Base-by-base conservation (phyloP, 1,140 invertebrate genomes). In the Macrosteles quadrilineatus region DNA sequence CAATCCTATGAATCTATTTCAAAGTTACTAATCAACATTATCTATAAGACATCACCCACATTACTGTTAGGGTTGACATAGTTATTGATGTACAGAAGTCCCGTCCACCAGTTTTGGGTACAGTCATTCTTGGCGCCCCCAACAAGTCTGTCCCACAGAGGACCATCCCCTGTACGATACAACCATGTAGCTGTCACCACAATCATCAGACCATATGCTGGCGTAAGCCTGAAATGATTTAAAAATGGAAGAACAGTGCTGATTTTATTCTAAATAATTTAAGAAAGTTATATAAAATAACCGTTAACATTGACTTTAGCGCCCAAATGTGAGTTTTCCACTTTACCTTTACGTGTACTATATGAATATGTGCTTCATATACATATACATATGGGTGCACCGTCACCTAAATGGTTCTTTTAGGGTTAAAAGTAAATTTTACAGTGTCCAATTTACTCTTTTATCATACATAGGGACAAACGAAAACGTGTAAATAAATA, bases 1-100 rank as follows among this genome's bases (percentile, higher is more conserved):
- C n/a, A n/a, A n/a, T n/a, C n/a, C n/a, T n/a, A n/a, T n/a, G n/a
- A n/a, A n/a, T n/a, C n/a, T n/a, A n/a, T n/a, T n/a, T n/a, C n/a
- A n/a, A n/a, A n/a, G n/a, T n/a, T n/a, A n/a, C n/a, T n/a, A n/a
- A n/a, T n/a, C n/a, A n/a, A n/a, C n/a, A n/a, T n/a, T n/a, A n/a
- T n/a, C n/a, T n/a, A n/a, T n/a, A n/a, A n/a, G n/a, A n/a, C n/a
- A n/a, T n/a, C 55, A 71, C 70, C 62, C 45, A 74, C 73, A 57
- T 70, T 66, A 21, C 30, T 68, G 30, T 80, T 73, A 0, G 75
- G 72, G 36, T 82, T 72, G 25, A 83, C 73, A 31, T 86, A 82
- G 73, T 88, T 89, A 73, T 87, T 87, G 17, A 88, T 73, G 72
- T 87, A 87, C 0, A 88, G 76, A 1, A 88, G 66, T 72, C 85